Evolutionary conservation across 2,888 invertebrate species (phyloP).

Genomic region (Octodonta nipae): DNA sequence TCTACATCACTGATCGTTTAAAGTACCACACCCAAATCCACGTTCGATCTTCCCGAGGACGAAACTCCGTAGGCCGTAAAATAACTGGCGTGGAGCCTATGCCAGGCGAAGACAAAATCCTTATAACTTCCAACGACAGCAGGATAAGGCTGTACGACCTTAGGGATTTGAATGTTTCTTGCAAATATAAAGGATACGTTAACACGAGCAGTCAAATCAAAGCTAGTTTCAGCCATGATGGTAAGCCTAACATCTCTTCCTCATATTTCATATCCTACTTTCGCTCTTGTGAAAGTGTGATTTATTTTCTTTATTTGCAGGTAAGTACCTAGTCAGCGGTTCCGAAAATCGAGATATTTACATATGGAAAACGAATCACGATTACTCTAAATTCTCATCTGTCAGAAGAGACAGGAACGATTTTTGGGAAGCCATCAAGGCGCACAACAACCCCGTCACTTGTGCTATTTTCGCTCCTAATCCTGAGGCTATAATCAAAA

Average conservation of each 20-base stretch:
- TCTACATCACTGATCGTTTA: slow-evolving; percentile 94
- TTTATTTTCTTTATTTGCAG: too few relatives aligned
- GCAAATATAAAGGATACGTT: slow-evolving; percentile 53
- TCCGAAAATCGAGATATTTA: slow-evolving; percentile 96
- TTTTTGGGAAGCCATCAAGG: slow-evolving; percentile 94
- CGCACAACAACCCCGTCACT: slow-evolving; percentile 90
- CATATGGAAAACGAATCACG: slow-evolving; percentile 95
- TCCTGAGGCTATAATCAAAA: slow-evolving; percentile 76
- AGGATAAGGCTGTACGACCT: slow-evolving; percentile 91
- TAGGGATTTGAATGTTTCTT: slow-evolving; percentile 82
- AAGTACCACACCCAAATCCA: slow-evolving; percentile 97
- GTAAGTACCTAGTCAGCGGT: slow-evolving; percentile 93
- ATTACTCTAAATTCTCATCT: slow-evolving; percentile 87
- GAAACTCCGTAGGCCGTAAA: slow-evolving; percentile 86
- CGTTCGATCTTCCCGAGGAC: slow-evolving; percentile 87
- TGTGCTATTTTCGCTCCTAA: slow-evolving; percentile 96
- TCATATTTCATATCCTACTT: too few relatives aligned
- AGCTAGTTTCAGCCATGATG: slow-evolving; percentile 93
- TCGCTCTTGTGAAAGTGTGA: too few relatives aligned
- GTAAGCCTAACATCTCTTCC: too few relatives aligned
- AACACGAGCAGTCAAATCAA: slow-evolving; percentile 95
- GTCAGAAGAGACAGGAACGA: slow-evolving; percentile 86
- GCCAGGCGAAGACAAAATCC: slow-evolving; percentile 88
- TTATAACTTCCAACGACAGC: slow-evolving; percentile 96
- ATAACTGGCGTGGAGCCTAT: slow-evolving; percentile 95